Evolutionary conservation across 1,140 invertebrate species (phyloP).

Genomic region (Zaprionus inermis): DNA sequence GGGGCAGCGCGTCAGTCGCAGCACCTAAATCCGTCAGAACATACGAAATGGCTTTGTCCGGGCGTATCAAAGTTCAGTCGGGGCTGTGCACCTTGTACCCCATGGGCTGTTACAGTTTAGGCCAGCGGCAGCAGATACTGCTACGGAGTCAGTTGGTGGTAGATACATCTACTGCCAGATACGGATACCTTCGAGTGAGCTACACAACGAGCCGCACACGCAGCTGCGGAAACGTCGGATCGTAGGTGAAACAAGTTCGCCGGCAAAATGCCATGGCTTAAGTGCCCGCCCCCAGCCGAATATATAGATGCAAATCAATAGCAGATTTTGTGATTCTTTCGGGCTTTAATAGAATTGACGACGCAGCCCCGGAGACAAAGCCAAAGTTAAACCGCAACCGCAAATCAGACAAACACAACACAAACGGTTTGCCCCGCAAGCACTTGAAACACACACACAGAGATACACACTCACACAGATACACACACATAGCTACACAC

Average conservation of each 20-base stretch:
- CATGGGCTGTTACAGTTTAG: conserved; percentile 37
- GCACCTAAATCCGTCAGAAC: conserved; percentile 54
- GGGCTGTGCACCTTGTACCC: conserved; percentile 65
- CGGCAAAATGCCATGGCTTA: conserved; percentile 66
- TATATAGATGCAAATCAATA: conserved; percentile 80
- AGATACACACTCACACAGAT: conserved; percentile 7
- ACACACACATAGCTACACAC: not conserved
- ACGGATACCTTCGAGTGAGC: not conserved
- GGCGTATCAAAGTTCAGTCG: conserved; percentile 61
- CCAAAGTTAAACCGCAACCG: conserved; percentile 55
- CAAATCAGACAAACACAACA: conserved; percentile 68
- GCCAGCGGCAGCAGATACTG: conserved; percentile 1
- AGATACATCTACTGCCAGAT: not conserved
- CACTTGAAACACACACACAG: conserved; percentile 29
- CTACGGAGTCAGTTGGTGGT: too few species aligned
- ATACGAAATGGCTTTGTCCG: conserved; percentile 17
- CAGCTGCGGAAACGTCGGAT: conserved; percentile 79
- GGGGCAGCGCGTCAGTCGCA: conserved; percentile 36
- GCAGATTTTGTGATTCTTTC: conserved; percentile 50
- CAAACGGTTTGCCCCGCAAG: conserved; percentile 46
- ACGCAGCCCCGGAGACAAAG: conserved; percentile 32
- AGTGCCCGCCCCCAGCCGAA: conserved; percentile 51
- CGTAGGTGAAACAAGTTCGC: conserved; percentile 79
- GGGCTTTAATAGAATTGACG: conserved; percentile 71
- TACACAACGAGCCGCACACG: conserved; percentile 52